A percentile compares a stretch with the other conserved stretches of the same genome.
Evolutionary conservation across 2,797 vertebrate genomes (phyloP).

Genomic region (Potorous gilbertii): DNA sequence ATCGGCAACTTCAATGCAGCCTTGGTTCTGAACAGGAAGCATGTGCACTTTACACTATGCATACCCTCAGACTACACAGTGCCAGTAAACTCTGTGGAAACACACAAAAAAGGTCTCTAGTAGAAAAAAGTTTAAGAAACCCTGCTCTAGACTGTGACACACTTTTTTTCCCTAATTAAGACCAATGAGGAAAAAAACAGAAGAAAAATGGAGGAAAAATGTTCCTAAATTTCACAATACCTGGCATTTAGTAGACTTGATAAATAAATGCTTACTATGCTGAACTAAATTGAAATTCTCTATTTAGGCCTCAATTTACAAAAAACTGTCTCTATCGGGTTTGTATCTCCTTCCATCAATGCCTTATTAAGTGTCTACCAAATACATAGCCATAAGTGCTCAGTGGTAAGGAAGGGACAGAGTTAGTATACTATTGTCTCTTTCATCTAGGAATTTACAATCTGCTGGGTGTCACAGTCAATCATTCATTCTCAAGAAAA

Average conservation of each 20-base stretch:
- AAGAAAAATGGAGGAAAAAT: not conserved
- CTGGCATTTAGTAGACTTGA: not conserved
- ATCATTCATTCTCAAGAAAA: not conserved
- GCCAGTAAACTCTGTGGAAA: too few relatives aligned
- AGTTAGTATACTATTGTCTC: not conserved
- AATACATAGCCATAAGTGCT: not conserved
- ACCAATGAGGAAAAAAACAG: not conserved
- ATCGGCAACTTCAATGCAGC: too few relatives aligned
- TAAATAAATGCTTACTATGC: not conserved
- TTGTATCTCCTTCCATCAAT: not conserved
- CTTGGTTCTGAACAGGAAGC: too few relatives aligned
- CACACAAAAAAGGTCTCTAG: too few relatives aligned
- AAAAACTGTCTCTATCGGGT: not conserved
- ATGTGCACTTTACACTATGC: too few relatives aligned
- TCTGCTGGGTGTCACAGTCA: not conserved
- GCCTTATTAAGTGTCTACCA: not conserved
- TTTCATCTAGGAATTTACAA: not conserved
- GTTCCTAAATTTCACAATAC: not conserved
- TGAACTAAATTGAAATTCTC: not conserved
- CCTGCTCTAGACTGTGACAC: not conserved
- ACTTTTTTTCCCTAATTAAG: not conserved
- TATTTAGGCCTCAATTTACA: not conserved
- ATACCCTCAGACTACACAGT: too few relatives aligned
- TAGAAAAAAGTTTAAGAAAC: too few relatives aligned
- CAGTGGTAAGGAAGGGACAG: not conserved